A percentile compares a stretch with the other conserved stretches of the same genome.
phyloP scores from a whole-genome alignment of 2,113 vertebrate genomes.

The Lanius collurio region DNA sequence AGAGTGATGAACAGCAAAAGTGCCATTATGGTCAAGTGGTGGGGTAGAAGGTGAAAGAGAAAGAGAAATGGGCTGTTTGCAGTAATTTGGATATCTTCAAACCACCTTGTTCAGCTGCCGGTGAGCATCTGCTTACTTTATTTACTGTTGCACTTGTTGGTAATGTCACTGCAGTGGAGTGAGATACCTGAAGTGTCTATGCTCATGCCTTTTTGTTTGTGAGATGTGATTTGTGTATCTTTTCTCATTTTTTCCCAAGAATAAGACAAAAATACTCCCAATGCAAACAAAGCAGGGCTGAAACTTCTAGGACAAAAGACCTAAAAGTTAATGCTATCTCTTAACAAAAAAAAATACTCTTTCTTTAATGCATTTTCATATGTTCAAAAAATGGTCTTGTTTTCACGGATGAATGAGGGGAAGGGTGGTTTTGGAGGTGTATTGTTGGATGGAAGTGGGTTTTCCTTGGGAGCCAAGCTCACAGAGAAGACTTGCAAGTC shows the following conservation, averaged over 20 bases:
- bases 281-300: not conserved
- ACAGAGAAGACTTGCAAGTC: not conserved
- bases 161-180: not conserved
- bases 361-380: not conserved
- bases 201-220: not conserved
- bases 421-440: not conserved
- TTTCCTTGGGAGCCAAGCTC: not conserved
- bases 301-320: not conserved
- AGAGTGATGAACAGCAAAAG: constrained; percentile 69
- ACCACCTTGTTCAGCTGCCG: constrained; percentile 34
- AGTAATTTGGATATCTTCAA: constrained; percentile 47
- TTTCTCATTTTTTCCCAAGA: not conserved
- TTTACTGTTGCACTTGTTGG: constrained; percentile 16
- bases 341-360: not conserved
- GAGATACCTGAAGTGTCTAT: not conserved
- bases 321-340: not conserved
- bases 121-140: constrained; percentile 6
- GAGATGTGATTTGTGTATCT: not conserved
- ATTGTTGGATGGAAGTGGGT: not conserved
- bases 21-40: constrained; percentile 62
- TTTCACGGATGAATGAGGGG: not conserved
- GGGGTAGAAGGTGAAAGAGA: constrained; percentile 47
- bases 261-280: not conserved
- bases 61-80: constrained; percentile 31
- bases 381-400: not conserved